Percentiles rank a stretch among this genome's conserved stretches.
Conservation (phyloP, 64 coral and sea anemone genomes). For the Montipora capricornis region DNA sequence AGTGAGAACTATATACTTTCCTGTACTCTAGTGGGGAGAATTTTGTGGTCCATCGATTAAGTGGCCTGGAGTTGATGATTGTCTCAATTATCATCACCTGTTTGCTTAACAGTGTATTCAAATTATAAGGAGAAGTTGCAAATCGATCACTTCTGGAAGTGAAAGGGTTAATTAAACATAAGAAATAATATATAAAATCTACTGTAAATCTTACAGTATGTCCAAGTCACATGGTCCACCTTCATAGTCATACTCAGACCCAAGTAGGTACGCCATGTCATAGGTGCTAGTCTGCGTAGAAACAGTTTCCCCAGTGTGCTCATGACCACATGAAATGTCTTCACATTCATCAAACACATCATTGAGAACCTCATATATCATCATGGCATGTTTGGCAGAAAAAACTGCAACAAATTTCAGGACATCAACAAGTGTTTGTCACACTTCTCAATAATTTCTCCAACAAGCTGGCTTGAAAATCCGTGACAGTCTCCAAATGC, state of each 20-base stretch:
- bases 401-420: constrained; percentile 52
- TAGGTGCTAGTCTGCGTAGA: background rate
- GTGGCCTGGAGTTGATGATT: background rate
- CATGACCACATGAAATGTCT: background rate
- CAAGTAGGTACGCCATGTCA: constrained; percentile 19
- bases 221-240: background rate
- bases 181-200: background rate
- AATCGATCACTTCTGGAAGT: background rate
- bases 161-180: background rate
- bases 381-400: constrained; percentile 56
- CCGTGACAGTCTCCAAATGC: background rate
- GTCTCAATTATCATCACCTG: background rate
- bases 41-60: background rate
- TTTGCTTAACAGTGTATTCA: background rate
- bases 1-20: background rate
- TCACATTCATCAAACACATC: constrained; percentile 60
- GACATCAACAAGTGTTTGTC: constrained; percentile 35
- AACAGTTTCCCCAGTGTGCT: constrained; percentile 20
- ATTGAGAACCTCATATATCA: constrained; percentile 54
- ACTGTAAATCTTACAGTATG: constrained; percentile 4
- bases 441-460: constrained; percentile 24
- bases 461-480: constrained; percentile 44
- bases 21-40: background rate
- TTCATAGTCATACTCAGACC: background rate
- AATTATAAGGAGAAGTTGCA: constrained; percentile 1